A percentile compares a stretch with the other conserved stretches of the same genome.
phyloP scores from a whole-genome alignment of 2,888 invertebrate species.

The Morpho deidamia region DNA sequence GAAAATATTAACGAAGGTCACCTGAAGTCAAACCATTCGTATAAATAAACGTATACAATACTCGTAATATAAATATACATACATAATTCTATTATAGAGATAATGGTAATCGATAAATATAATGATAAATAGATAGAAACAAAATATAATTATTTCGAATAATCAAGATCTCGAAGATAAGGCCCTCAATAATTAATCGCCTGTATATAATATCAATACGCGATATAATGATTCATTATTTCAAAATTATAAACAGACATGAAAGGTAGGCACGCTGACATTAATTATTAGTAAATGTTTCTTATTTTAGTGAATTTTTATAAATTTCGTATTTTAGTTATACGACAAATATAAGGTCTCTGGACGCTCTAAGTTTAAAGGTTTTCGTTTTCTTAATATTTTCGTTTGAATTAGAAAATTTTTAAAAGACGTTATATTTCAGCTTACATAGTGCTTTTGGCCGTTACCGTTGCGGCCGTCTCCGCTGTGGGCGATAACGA shows the following conservation, averaged over 20 bases:
- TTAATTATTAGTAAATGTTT: no score
- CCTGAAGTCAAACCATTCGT: no score
- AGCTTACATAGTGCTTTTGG: conserved; percentile 19
- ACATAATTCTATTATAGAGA: neutral
- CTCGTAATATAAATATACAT: no score
- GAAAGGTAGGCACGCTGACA: conserved; percentile 21
- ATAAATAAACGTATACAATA: no score
- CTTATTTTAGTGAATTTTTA: no score
- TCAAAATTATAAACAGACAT: conserved; percentile 18
- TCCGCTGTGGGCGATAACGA: conserved; percentile 32
- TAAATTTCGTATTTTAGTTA: no score
- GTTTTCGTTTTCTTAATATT: no score
- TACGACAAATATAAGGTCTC: no score
- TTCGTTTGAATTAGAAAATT: neutral
- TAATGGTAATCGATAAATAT: conserved; percentile 13
- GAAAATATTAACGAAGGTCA: no score
- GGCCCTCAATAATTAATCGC: neutral
- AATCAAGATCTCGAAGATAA: conserved; percentile 17
- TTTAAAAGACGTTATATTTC: neutral
- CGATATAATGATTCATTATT: neutral
- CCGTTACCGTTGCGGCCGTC: conserved; percentile 30
- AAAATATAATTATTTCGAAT: conserved; percentile 8
- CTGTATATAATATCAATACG: conserved; percentile 14
- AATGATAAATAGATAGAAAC: conserved; percentile 9
- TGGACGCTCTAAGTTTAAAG: no score